phyloP scores from a whole-genome alignment of 2,888 invertebrate genomes.

The Abscondita cerata region DNA sequence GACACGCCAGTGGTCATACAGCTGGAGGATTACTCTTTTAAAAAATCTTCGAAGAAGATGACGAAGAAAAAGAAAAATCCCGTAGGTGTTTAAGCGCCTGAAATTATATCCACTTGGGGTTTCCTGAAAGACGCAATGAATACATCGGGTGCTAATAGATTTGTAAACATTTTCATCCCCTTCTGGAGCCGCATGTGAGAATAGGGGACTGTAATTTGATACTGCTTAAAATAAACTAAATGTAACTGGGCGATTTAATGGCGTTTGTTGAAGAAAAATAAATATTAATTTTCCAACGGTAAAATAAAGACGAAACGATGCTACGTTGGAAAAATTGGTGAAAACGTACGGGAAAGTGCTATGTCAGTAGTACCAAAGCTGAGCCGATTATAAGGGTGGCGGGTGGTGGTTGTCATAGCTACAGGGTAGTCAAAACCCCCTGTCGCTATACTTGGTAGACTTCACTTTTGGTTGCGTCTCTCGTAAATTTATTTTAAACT shows the following conservation, averaged over 20 bases:
- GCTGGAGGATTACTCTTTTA: constrained; percentile 22
- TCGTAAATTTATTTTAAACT: constrained; percentile 35
- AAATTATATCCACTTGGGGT: constrained; percentile 44
- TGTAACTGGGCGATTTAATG: background rate
- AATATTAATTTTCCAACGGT: constrained; percentile 5
- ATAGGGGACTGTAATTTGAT: constrained; percentile 42
- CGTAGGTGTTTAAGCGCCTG: constrained; percentile 9
- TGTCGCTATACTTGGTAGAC: constrained; percentile 26
- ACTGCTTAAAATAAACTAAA: constrained; percentile 33
- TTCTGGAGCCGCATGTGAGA: constrained; percentile 18
- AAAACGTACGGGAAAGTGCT: constrained; percentile 39
- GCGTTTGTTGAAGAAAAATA: constrained; percentile 8
- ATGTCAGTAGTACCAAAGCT: constrained; percentile 42
- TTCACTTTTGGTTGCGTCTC: constrained; percentile 30
- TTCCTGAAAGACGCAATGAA: constrained; percentile 47
- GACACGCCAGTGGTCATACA: constrained; percentile 30
- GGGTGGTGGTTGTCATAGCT: constrained; percentile 41
- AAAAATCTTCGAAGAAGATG: constrained; percentile 15
- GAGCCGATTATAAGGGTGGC: constrained; percentile 44
- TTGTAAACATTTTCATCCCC: constrained; percentile 52
- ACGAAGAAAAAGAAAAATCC: background rate
- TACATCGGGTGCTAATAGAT: constrained; percentile 55
- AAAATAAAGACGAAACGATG: constrained; percentile 19
- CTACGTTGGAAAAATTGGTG: constrained; percentile 30
- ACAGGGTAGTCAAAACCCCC: constrained; percentile 35